Conservation (phyloP, 2,888 invertebrate species). For the Andrena dorsata region DNA sequence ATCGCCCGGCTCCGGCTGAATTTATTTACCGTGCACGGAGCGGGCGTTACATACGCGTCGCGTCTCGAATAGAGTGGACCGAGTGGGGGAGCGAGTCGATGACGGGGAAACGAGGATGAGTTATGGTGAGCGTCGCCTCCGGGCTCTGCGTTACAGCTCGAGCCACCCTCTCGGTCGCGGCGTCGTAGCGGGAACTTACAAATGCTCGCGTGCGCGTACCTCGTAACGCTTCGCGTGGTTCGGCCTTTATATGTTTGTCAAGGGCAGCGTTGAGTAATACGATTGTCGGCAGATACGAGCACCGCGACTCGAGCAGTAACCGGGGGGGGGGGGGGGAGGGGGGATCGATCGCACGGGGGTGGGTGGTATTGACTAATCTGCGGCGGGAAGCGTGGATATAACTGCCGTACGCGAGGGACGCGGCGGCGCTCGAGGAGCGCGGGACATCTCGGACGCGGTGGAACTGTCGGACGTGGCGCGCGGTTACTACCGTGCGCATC, state of each 20-base stretch:
- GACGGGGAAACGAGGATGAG: conserved; percentile 75
- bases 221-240: conserved; percentile 74
- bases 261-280: conserved; percentile 75
- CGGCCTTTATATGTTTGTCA: conserved; percentile 78
- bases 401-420: neutral
- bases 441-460: conserved; percentile 28
- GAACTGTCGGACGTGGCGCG: conserved; percentile 16
- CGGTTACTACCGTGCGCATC: conserved; percentile 52
- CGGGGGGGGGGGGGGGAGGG: neutral
- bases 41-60: conserved; percentile 17
- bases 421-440: conserved; percentile 1
- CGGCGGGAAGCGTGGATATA: neutral
- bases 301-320: neutral
- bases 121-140: conserved; percentile 75
- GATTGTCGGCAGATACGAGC: conserved; percentile 62
- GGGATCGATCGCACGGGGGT: neutral
- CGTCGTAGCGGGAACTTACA: conserved; percentile 64
- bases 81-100: conserved; percentile 59
- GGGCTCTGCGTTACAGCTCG: conserved; percentile 56
- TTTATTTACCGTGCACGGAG: conserved; percentile 36
- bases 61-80: conserved; percentile 12
- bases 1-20: conserved; percentile 26
- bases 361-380: neutral
- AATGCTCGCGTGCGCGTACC: conserved; percentile 77
- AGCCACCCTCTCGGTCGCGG: conserved; percentile 49